These are phyloP conservation scores for Uloborus diversus DNA, from an alignment of 1,140 invertebrate species.

Conservation along the genomic window DNA sequence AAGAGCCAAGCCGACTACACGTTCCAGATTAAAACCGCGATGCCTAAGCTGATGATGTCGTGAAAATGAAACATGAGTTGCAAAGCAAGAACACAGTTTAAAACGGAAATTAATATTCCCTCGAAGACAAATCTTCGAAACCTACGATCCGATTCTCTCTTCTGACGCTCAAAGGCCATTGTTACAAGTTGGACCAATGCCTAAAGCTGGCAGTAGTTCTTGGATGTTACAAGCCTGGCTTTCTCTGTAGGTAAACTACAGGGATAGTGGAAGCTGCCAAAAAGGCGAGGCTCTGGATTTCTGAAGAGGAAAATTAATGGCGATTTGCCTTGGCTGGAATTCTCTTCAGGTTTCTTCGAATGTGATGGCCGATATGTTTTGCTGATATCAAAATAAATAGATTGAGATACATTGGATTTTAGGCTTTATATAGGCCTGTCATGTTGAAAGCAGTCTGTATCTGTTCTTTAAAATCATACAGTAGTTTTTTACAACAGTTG, in stretches of 20 bases:
- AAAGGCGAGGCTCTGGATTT: constrained; percentile 1
- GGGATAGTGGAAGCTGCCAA: constrained; percentile 17
- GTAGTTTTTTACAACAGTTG: no score
- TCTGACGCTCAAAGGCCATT: constrained; percentile 36
- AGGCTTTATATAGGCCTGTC: no score
- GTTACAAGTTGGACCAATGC: constrained; percentile 41
- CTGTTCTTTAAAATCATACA: no score
- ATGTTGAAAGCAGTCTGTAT: no score
- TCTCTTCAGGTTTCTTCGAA: background rate
- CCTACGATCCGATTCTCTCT: no score
- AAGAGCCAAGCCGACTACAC: no score
- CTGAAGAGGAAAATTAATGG: constrained; percentile 11
- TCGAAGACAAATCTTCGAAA: no score
- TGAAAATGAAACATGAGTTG: no score
- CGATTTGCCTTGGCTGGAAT: background rate
- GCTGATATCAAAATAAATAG: background rate
- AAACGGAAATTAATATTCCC: no score
- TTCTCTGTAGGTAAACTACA: constrained; percentile 17
- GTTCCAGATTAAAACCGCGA: no score
- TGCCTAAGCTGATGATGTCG: no score
- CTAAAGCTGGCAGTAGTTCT: constrained; percentile 26
- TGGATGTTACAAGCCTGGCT: constrained; percentile 25
- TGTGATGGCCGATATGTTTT: background rate
- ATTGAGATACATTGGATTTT: background rate
- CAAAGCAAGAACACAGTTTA: no score